Conservation (phyloP, 35 echinoderm and acorn worm genomes). For the Lytechinus variegatus region DNA sequence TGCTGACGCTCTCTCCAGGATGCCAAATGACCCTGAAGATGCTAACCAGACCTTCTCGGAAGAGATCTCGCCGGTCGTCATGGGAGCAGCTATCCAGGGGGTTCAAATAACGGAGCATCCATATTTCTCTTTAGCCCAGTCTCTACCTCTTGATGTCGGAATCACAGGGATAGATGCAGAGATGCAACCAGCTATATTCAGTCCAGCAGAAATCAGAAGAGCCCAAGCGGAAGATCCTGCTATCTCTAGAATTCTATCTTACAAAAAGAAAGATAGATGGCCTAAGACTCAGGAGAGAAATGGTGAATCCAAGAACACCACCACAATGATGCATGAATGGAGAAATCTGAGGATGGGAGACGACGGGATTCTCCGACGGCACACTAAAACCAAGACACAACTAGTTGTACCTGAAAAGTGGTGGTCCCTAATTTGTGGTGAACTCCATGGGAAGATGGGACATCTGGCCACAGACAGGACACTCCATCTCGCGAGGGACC, state of each 20-base stretch:
- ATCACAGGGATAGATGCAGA: neutral
- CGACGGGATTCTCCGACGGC: constrained; percentile 47
- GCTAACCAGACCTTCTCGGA: neutral
- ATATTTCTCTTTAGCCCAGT: too few species aligned
- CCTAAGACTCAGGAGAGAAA: neutral
- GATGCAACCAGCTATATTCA: neutral
- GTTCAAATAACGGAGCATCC: neutral
- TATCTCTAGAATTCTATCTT: neutral
- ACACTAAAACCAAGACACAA: constrained; percentile 50
- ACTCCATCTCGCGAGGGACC: constrained; percentile 55
- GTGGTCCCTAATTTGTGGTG: constrained; percentile 36
- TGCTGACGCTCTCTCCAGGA: constrained; percentile 33
- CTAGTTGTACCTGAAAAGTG: constrained; percentile 39
- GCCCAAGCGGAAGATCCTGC: constrained; percentile 50
- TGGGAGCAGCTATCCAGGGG: neutral
- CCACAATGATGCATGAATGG: constrained; percentile 41
- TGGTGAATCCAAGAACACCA: neutral
- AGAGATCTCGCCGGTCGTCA: neutral
- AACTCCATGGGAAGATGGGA: constrained; percentile 71
- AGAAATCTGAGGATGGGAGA: constrained; percentile 17
- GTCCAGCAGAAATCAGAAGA: neutral
- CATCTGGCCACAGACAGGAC: constrained; percentile 58
- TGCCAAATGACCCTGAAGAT: neutral
- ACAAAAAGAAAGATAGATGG: neutral
- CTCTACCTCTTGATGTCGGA: neutral